Evolutionary conservation across 2,888 invertebrate genomes (phyloP).

Genomic region (Drosophila testacea): DNA sequence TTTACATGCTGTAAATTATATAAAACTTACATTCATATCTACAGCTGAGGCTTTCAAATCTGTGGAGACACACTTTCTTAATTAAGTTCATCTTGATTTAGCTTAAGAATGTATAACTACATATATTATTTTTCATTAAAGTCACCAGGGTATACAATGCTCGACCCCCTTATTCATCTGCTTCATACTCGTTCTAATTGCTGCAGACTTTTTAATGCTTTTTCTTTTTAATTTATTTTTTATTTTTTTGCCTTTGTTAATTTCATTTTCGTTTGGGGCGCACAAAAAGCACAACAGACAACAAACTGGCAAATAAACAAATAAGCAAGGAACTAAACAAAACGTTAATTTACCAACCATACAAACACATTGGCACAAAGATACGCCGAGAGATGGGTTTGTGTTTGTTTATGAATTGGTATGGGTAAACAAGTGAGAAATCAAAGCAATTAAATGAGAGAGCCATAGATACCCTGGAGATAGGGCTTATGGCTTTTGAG

Average conservation of each 20-base stretch:
- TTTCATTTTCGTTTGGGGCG: slow-evolving; percentile 63
- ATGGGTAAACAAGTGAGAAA: slow-evolving; percentile 47
- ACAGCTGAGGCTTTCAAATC: too few relatives aligned
- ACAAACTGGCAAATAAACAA: slow-evolving; percentile 72
- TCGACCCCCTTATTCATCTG: background rate
- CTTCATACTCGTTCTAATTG: slow-evolving; percentile 34
- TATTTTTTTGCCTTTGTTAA: slow-evolving; percentile 52
- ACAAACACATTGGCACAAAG: slow-evolving; percentile 35
- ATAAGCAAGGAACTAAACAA: slow-evolving; percentile 68
- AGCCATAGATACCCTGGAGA: slow-evolving; percentile 28
- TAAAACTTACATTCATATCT: too few relatives aligned
- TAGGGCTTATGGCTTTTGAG: background rate
- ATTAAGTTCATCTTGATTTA: background rate
- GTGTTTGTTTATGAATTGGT: slow-evolving; percentile 52
- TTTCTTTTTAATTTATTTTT: slow-evolving; percentile 22
- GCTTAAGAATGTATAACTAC: background rate
- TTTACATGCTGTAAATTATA: too few relatives aligned
- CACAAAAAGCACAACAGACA: slow-evolving; percentile 39
- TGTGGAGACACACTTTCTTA: too few relatives aligned
- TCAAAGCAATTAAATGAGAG: background rate
- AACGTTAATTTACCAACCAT: slow-evolving; percentile 65
- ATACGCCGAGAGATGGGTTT: slow-evolving; percentile 33
- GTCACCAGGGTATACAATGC: slow-evolving; percentile 1
- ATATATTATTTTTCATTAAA: background rate
- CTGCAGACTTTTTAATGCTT: slow-evolving; percentile 29